These are phyloP conservation scores for Capitulum mitella DNA, from an alignment of 2,888 invertebrate genomes.

Conservation along the genomic window DNA sequence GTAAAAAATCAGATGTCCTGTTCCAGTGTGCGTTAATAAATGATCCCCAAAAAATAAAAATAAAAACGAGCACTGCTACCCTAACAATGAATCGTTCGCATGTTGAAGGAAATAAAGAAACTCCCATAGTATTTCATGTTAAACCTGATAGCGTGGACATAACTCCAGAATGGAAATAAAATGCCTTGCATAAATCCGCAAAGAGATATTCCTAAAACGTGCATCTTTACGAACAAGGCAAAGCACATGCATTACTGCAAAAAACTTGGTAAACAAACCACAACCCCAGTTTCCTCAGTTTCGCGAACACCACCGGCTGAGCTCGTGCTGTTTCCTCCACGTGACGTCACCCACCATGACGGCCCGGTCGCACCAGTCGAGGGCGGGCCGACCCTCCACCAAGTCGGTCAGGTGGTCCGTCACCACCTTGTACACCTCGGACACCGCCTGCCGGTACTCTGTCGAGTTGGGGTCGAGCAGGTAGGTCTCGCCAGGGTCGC, in stretches of 20 bases:
- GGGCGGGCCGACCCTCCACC: conserved; percentile 42
- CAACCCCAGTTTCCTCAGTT: no score
- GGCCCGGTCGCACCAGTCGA: conserved; percentile 45
- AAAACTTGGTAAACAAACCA: no score
- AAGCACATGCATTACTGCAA: no score
- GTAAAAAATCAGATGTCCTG: no score
- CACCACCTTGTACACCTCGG: conserved; percentile 39
- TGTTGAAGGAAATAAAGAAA: no score
- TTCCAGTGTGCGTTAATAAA: no score
- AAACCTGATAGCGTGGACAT: neutral
- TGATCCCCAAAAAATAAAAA: no score
- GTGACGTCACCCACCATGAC: conserved; percentile 42
- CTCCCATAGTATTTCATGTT: neutral
- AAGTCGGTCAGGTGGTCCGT: conserved; percentile 40
- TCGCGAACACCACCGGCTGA: no score
- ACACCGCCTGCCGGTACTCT: conserved; percentile 41
- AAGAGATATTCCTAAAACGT: neutral
- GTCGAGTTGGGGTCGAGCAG: conserved; percentile 38
- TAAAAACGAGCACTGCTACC: no score
- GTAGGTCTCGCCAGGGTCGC: conserved; percentile 46
- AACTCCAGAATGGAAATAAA: neutral
- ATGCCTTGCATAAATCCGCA: neutral
- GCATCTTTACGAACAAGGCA: no score
- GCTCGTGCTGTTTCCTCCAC: neutral
- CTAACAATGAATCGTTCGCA: neutral